Conservation (phyloP, 2,888 invertebrate genomes). For the Mantis religiosa region DNA sequence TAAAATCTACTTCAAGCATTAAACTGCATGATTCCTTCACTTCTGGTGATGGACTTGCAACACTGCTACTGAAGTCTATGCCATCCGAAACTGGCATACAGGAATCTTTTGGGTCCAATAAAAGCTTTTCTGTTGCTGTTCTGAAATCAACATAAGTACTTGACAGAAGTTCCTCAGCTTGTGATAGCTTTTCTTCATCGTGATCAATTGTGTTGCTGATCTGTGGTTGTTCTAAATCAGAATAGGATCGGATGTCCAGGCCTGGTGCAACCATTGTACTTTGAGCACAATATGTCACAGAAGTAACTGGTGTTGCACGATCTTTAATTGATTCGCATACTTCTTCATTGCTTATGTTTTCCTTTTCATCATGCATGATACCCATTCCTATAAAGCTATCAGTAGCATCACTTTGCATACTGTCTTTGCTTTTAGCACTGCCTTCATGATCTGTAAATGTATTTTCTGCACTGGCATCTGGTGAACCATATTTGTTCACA, state of each 20-base stretch:
- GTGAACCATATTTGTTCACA: background rate
- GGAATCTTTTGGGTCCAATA: constrained; percentile 20
- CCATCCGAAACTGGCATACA: constrained; percentile 12
- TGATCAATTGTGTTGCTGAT: background rate
- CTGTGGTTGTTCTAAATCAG: background rate
- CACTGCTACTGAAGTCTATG: constrained; percentile 20
- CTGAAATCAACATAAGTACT: constrained; percentile 36
- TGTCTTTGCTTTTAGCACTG: background rate
- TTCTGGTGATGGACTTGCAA: background rate
- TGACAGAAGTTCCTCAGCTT: constrained; percentile 35
- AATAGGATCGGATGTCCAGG: background rate
- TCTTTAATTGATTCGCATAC: background rate
- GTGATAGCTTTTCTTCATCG: constrained; percentile 29
- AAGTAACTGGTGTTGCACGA: background rate
- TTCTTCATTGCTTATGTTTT: background rate
- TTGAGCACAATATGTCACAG: background rate
- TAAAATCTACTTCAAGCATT: background rate
- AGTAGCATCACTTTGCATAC: background rate
- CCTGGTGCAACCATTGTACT: background rate
- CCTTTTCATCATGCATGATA: constrained; percentile 6
- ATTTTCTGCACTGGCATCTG: background rate
- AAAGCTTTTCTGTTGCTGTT: constrained; percentile 33
- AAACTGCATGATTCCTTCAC: background rate
- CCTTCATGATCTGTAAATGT: background rate
- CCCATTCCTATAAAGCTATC: background rate